A percentile compares a stretch with the other conserved stretches of the same genome.
Conservation (phyloP, 1,140 invertebrate species). For the Matsumurasca onukii region DNA sequence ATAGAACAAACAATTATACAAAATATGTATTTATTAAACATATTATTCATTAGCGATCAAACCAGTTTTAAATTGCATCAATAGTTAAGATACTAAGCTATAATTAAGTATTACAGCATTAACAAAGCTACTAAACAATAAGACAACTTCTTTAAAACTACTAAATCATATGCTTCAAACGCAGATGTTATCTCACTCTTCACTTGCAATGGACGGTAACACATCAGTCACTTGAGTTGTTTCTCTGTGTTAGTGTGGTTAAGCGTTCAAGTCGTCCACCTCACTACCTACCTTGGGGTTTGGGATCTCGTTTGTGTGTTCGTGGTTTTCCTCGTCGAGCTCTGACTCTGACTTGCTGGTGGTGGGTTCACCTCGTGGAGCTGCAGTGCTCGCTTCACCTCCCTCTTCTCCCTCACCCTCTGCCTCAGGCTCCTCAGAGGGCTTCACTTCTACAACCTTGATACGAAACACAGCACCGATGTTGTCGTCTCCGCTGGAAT, state of each 20-base stretch:
- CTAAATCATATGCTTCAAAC: no score
- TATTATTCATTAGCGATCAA: no score
- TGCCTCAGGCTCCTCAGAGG: constrained; percentile 35
- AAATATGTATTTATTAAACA: no score
- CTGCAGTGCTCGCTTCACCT: constrained; percentile 36
- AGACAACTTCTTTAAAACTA: no score
- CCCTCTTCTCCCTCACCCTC: neutral
- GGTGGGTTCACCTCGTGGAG: neutral
- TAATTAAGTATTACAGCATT: no score
- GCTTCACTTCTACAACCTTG: constrained; percentile 54
- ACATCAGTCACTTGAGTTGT: no score
- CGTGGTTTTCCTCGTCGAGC: neutral
- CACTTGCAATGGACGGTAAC: neutral
- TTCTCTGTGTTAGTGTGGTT: neutral
- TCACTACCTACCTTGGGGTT: constrained; percentile 20
- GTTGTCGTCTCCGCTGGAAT: constrained; percentile 49
- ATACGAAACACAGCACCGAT: constrained; percentile 51
- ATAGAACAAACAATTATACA: no score
- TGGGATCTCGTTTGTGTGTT: constrained; percentile 21
- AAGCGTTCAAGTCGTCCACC: constrained; percentile 15
- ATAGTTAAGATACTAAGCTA: no score
- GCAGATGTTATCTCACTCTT: no score
- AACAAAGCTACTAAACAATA: no score
- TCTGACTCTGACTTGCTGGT: constrained; percentile 18
- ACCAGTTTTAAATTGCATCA: no score